Conservation (phyloP, 2,888 invertebrate species). For the Erpobdella octoculata region DNA sequence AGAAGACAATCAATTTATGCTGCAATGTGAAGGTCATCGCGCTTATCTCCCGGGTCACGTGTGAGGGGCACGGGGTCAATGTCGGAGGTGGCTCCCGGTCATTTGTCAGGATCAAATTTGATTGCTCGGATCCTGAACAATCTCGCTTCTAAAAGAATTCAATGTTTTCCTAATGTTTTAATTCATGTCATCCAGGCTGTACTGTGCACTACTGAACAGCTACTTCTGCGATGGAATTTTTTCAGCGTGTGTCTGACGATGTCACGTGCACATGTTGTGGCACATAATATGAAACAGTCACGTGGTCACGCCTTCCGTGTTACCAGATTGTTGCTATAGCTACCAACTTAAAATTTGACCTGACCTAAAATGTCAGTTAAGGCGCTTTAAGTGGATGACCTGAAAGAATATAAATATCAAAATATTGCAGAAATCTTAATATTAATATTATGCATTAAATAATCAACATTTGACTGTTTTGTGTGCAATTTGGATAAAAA, state of each 20-base stretch:
- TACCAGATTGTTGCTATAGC: background rate
- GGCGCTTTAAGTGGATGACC: no score
- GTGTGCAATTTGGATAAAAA: no score
- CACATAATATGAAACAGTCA: background rate
- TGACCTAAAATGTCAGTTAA: background rate
- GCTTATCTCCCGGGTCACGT: conserved; percentile 21
- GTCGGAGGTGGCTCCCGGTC: conserved; percentile 10
- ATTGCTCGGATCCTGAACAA: conserved; percentile 1
- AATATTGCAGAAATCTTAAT: no score
- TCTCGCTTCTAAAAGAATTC: background rate
- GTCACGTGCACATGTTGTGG: conserved; percentile 7
- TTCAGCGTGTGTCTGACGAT: background rate
- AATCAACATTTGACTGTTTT: no score
- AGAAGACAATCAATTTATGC: conserved; percentile 13
- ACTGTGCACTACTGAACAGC: background rate
- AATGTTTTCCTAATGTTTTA: background rate
- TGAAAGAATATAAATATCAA: no score
- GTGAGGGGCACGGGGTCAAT: conserved; percentile 11
- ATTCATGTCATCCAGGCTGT: conserved; percentile 8
- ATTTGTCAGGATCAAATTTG: conserved; percentile 20
- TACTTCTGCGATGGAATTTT: background rate
- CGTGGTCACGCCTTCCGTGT: background rate
- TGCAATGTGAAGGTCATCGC: conserved; percentile 4
- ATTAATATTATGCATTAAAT: no score
- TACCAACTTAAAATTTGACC: background rate